Conservation (phyloP, 2,888 invertebrate genomes). For the Allolobophora icterica region DNA sequence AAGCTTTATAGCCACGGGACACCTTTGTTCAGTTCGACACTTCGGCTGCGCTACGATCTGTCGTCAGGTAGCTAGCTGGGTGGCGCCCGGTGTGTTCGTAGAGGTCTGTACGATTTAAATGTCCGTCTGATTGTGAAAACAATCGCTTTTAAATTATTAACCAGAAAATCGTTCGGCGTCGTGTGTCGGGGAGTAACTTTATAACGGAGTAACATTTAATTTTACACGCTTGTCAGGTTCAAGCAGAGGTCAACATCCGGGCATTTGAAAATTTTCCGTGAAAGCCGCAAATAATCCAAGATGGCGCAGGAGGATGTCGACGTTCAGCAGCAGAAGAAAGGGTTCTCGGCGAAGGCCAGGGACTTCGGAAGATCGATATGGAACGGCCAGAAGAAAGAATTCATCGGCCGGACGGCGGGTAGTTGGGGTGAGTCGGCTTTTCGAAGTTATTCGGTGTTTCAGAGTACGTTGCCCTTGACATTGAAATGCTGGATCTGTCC, state of each 20-base stretch:
- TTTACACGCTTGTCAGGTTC: background rate
- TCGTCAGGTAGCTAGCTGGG: background rate
- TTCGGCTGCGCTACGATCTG: background rate
- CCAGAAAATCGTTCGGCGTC: background rate
- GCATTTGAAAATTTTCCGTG: slow-evolving; percentile 19
- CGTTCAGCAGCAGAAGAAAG: slow-evolving; percentile 24
- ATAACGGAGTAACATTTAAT: background rate
- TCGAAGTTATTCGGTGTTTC: background rate
- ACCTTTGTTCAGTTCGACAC: background rate
- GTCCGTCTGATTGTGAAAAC: background rate
- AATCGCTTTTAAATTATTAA: background rate
- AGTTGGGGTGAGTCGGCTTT: slow-evolving; percentile 43
- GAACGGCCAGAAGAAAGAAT: slow-evolving; percentile 40
- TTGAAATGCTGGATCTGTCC: background rate
- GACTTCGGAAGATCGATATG: slow-evolving; percentile 36
- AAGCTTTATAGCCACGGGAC: background rate
- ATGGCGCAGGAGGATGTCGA: slow-evolving; percentile 42
- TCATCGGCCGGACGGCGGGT: slow-evolving; percentile 37
- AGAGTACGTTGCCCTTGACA: slow-evolving; percentile 34
- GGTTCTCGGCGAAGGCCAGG: slow-evolving; percentile 29
- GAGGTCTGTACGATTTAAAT: background rate
- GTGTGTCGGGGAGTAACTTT: background rate
- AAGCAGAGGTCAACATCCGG: slow-evolving; percentile 26
- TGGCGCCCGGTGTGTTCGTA: background rate
- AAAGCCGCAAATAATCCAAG: slow-evolving; percentile 23